Evolutionary conservation across 1,140 invertebrate genomes (phyloP), one percentile per base, ranked within the genome.

Genomic region (Berghia stephanieae): DNA sequence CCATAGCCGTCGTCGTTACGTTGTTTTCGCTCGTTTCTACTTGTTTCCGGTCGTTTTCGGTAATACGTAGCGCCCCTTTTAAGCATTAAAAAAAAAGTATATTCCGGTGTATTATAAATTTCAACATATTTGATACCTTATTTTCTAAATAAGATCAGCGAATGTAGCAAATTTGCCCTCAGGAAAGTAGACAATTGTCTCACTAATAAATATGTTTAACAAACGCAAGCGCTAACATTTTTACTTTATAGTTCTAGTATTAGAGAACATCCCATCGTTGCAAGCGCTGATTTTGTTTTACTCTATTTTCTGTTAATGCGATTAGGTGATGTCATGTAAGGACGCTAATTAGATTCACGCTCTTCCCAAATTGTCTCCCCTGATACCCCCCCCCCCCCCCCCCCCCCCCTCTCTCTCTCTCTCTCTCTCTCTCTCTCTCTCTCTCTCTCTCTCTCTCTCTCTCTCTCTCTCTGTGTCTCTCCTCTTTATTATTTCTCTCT

Each of bases 391-490:
- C 46, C 34, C 44, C n/a, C 44, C 34, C 70, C 55, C 44, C 31
- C 44, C 55, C 44, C 46, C 44, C 38, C 44, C 46, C 44, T 52
- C 34, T 36, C n/a, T 52, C 70, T 27, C 44, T 52, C 70, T 52
- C n/a, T 52, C 46, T 52, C 27, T 52, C 46, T 52, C 27, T 49
- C 44, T 31, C 27, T 38, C 44, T 52, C 27, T 34, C 44, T 52
- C 27, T 31, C 44, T 52, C 31, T 31, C 36, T 52, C 44, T 34
- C 44, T 49, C 44, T 13, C 44, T 73, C 70, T 55, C 27, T 27
- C 43, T 55, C 44, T 73, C 44, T 52, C n/a, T 52, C 70, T 44
- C n/a, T 34, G 8, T 52, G 21, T 52, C 70, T 36, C 44, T 27
- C 31, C 21, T 34, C 49, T 1, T 55, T 21, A 40, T 36, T 3